These are phyloP conservation scores for Pampus argenteus DNA, from an alignment of 2,797 vertebrate species.

Conservation along the genomic window DNA sequence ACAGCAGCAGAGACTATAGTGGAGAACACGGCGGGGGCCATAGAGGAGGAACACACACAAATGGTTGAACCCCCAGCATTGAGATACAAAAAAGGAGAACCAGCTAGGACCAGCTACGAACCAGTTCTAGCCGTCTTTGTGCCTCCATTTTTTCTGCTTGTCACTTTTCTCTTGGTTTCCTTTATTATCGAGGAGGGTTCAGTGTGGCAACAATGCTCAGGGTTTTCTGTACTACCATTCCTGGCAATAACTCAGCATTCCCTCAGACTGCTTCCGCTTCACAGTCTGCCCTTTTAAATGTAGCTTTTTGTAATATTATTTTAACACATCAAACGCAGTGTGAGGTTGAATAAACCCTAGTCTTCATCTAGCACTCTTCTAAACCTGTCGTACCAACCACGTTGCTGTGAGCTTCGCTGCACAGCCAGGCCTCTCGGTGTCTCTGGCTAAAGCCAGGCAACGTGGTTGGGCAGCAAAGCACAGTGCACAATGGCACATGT, in stretches of 20 bases:
- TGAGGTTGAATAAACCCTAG: conserved; percentile 66
- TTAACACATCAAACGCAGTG: conserved; percentile 54
- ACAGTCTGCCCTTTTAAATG: conserved; percentile 56
- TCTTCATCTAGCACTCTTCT: conserved; percentile 48
- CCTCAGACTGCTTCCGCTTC: conserved; percentile 58
- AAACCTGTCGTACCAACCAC: conserved; percentile 58
- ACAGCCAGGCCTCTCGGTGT: conserved; percentile 74
- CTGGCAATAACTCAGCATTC: conserved; percentile 70
- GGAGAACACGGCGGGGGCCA: conserved; percentile 55
- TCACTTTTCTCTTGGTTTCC: conserved; percentile 73
- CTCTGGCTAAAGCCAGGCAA: conserved; percentile 82
- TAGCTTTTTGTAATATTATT: conserved; percentile 60
- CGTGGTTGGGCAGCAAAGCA: conserved; percentile 88
- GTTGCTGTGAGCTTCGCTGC: conserved; percentile 68
- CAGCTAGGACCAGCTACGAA: conserved; percentile 86
- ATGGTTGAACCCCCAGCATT: conserved; percentile 61
- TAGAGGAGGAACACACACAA: conserved; percentile 66
- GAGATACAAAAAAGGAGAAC: conserved; percentile 81
- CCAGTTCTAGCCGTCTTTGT: conserved; percentile 81
- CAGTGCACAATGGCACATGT: conserved; percentile 86
- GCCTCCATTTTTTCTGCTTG: conserved; percentile 74
- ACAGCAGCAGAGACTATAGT: conserved; percentile 58
- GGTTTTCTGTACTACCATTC: conserved; percentile 65
- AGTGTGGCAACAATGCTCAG: conserved; percentile 65
- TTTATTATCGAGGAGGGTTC: conserved; percentile 78